Percentiles rank a stretch among this genome's conserved stretches.
phyloP scores from a whole-genome alignment of 2,888 invertebrate species.

The Hirtodrosophila duncani region DNA sequence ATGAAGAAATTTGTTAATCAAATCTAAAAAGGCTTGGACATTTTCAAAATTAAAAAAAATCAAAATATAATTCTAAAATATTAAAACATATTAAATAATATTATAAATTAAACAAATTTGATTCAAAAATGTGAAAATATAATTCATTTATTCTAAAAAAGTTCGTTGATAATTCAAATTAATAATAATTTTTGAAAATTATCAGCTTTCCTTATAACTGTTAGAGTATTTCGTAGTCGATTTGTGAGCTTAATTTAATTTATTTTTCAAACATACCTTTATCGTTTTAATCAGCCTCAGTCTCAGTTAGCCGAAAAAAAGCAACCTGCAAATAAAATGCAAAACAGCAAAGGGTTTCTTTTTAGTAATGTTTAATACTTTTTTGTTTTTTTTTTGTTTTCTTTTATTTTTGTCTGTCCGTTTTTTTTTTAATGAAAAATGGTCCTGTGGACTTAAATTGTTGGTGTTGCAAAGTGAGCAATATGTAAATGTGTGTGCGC shows the following conservation, averaged over 20 bases:
- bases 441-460: slow-evolving; percentile 25
- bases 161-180: not conserved
- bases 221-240: not conserved
- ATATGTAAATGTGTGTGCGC: slow-evolving; percentile 64
- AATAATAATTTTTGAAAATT: not conserved
- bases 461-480: slow-evolving; percentile 8
- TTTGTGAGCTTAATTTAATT: not conserved
- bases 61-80: too few species aligned
- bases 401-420: slow-evolving; percentile 2
- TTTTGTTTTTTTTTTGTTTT: slow-evolving; percentile 20
- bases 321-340: slow-evolving; percentile 20
- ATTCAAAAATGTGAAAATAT: not conserved
- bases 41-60: too few species aligned
- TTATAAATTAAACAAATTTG: too few species aligned
- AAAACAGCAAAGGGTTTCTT: slow-evolving; percentile 30
- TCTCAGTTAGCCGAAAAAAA: slow-evolving; percentile 11
- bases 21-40: too few species aligned
- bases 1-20: too few species aligned
- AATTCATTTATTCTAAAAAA: not conserved
- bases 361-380: slow-evolving; percentile 60
- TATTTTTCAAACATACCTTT: slow-evolving; percentile 47
- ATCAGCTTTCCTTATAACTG: too few species aligned
- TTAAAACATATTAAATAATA: too few species aligned
- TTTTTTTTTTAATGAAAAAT: slow-evolving; percentile 32
- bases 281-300: slow-evolving; percentile 54